These are phyloP conservation scores for Charadrius vociferus DNA, from an alignment of 2,113 vertebrate genomes.

Conservation along the genomic window DNA sequence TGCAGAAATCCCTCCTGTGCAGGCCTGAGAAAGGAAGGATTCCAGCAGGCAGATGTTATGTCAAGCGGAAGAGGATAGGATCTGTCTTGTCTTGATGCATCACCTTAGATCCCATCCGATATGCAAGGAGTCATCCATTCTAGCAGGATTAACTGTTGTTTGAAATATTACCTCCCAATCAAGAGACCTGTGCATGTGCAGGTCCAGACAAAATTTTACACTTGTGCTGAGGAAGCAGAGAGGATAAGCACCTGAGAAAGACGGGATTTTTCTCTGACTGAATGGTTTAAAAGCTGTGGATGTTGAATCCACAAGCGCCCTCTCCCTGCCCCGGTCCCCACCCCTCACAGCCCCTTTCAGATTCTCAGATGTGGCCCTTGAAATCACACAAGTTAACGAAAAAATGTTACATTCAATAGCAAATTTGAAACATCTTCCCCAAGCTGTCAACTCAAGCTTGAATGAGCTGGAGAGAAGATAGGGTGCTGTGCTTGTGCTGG, in stretches of 20 bases:
- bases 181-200: background rate
- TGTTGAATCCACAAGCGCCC: background rate
- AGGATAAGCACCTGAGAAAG: background rate
- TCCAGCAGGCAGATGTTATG: background rate
- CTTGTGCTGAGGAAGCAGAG: background rate
- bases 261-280: background rate
- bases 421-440: background rate
- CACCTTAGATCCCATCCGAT: background rate
- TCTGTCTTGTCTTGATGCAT: background rate
- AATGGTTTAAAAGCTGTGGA: background rate
- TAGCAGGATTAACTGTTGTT: background rate
- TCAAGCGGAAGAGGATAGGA: background rate
- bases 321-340: background rate
- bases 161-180: background rate
- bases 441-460: background rate
- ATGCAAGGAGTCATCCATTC: background rate
- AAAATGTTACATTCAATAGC: background rate
- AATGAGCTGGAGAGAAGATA: background rate
- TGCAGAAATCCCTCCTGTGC: background rate
- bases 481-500: fast-evolving
- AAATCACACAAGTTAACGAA: background rate
- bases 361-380: background rate
- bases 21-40: background rate
- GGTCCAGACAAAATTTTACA: background rate
- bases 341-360: background rate